These are phyloP conservation scores for Heliangelus exortis DNA, from an alignment of 2,797 vertebrate species.

Conservation along the genomic window DNA sequence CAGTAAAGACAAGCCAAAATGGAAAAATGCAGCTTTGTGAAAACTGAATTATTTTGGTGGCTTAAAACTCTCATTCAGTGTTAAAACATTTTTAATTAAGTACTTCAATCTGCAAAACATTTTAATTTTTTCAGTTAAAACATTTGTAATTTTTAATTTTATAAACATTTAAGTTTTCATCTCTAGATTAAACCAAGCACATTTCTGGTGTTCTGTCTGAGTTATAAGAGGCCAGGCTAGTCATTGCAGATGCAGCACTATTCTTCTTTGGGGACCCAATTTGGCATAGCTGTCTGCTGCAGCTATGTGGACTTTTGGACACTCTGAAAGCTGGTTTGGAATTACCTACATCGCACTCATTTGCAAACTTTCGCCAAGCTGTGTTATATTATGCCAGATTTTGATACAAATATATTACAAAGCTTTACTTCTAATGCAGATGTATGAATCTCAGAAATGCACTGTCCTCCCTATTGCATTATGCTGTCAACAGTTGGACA, in stretches of 20 bases:
- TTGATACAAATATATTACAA: background rate
- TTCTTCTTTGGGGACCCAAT: background rate
- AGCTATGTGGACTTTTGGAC: background rate
- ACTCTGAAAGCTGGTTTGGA: background rate
- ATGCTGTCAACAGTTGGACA: background rate
- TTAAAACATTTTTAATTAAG: background rate
- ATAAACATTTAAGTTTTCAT: background rate
- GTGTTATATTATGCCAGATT: background rate
- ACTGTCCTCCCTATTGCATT: rapidly evolving
- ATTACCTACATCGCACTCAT: background rate
- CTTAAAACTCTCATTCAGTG: background rate
- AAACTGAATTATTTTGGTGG: background rate
- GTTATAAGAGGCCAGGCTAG: background rate
- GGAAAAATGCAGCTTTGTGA: background rate
- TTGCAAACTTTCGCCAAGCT: background rate
- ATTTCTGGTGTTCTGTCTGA: background rate
- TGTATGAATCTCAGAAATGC: background rate
- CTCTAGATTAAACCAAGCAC: background rate
- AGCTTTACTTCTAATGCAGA: background rate
- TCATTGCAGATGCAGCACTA: background rate
- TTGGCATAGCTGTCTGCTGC: background rate
- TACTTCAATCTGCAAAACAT: background rate
- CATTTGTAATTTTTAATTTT: background rate
- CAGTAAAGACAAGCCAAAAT: background rate
- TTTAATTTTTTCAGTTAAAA: background rate